These are phyloP conservation scores for Ascaphus truei DNA, from an alignment of 2,113 vertebrate species.

Conservation along the genomic window DNA sequence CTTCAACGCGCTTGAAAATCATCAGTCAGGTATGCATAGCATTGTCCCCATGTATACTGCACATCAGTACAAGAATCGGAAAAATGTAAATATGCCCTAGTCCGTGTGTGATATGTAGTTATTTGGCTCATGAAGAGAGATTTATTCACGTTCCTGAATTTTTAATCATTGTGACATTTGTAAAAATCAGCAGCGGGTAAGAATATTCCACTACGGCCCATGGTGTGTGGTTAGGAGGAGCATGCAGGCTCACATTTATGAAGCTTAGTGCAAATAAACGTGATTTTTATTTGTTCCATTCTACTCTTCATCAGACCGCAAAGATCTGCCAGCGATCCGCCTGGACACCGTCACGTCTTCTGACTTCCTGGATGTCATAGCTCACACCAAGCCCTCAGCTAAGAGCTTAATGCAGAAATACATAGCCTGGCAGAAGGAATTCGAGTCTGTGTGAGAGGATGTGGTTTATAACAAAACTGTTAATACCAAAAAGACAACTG, in stretches of 20 bases:
- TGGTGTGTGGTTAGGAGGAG: no score
- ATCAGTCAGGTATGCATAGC: conserved; percentile 64
- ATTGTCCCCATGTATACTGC: no score
- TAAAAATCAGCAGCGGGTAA: no score
- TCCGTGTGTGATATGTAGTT: no score
- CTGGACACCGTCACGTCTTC: conserved; percentile 80
- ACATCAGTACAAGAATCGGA: no score
- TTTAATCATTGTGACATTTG: no score
- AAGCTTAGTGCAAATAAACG: no score
- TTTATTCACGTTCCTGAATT: no score
- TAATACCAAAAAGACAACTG: neutral
- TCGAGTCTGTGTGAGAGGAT: conserved; percentile 76
- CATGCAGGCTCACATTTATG: no score
- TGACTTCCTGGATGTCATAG: conserved; percentile 81
- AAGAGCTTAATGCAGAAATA: conserved; percentile 80
- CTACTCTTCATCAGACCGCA: conserved; percentile 53
- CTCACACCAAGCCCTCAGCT: conserved; percentile 86
- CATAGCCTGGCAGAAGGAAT: conserved; percentile 81
- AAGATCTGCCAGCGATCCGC: conserved; percentile 54
- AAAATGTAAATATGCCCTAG: no score
- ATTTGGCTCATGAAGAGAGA: no score
- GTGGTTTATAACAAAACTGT: neutral
- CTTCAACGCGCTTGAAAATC: conserved; percentile 79
- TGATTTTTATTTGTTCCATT: neutral
- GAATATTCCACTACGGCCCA: no score